These are phyloP conservation scores for Catharus minimus DNA, from an alignment of 2,113 vertebrate species.

Conservation along the genomic window DNA sequence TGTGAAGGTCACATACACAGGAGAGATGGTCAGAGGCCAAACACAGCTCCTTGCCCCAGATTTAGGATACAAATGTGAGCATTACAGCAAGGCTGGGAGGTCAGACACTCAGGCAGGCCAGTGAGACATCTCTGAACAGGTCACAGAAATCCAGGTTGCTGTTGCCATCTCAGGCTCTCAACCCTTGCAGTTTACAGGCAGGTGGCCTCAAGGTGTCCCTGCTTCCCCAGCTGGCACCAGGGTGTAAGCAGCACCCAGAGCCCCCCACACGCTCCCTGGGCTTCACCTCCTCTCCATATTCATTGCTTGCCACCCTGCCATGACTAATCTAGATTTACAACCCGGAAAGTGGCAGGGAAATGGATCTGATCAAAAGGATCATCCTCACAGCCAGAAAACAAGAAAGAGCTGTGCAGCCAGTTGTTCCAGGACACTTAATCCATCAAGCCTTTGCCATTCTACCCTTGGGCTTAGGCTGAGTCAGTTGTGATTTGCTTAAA, in stretches of 20 bases:
- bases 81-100: neutral
- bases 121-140: neutral
- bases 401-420: slow-evolving; percentile 44
- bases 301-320: slow-evolving; percentile 30
- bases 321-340: slow-evolving; percentile 42
- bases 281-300: neutral
- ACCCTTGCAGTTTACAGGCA: neutral
- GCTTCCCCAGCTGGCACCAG: neutral
- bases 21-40: neutral
- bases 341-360: neutral
- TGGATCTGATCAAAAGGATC: slow-evolving; percentile 43
- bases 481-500: slow-evolving; percentile 57
- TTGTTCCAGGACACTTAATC: slow-evolving; percentile 65
- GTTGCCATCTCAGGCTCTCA: neutral
- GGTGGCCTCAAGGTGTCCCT: neutral
- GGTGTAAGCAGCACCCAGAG: neutral
- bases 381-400: slow-evolving; percentile 41
- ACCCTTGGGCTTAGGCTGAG: slow-evolving; percentile 57
- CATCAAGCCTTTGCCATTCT: slow-evolving; percentile 7
- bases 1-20: neutral
- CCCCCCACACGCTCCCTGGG: neutral
- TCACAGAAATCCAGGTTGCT: neutral
- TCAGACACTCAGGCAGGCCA: neutral
- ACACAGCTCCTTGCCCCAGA: neutral
- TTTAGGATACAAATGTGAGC: neutral